phyloP scores from a whole-genome alignment of 2,113 vertebrate species.

The Rhinopomastus cyanomelas region DNA sequence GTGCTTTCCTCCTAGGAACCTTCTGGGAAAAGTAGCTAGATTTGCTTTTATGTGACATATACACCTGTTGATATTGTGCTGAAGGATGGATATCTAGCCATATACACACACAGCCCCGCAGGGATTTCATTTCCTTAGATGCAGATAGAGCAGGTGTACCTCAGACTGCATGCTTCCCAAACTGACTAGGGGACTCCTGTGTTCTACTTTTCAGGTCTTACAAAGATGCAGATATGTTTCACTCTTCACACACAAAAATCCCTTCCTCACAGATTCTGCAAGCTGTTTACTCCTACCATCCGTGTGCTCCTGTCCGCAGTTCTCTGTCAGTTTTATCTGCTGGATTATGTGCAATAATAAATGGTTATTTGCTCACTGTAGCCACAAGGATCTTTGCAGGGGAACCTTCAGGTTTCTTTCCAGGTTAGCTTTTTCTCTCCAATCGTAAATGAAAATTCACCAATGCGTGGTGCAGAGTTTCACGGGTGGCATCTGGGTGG shows the following conservation, averaged over 20 bases:
- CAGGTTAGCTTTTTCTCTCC: neutral
- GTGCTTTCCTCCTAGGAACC: constrained; percentile 50
- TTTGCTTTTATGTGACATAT: constrained; percentile 57
- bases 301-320: constrained; percentile 55
- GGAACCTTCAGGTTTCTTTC: neutral
- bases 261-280: constrained; percentile 56
- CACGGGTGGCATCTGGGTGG: neutral
- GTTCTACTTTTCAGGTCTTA: constrained; percentile 69
- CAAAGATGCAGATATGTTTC: constrained; percentile 50
- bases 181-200: constrained; percentile 47
- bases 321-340: constrained; percentile 65
- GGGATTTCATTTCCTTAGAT: constrained; percentile 56
- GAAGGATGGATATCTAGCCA: constrained; percentile 21
- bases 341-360: constrained; percentile 77
- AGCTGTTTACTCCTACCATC: constrained; percentile 46
- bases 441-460: neutral
- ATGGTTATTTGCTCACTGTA: constrained; percentile 70
- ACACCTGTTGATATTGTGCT: constrained; percentile 21
- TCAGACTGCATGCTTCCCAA: constrained; percentile 70
- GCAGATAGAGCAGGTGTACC: constrained; percentile 65
- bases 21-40: constrained; percentile 59
- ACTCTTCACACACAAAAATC: constrained; percentile 59
- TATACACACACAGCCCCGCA: constrained; percentile 24
- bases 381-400: neutral
- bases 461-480: neutral